Conservation (phyloP, 1,140 invertebrate species). For the Drosophila takahashii region DNA sequence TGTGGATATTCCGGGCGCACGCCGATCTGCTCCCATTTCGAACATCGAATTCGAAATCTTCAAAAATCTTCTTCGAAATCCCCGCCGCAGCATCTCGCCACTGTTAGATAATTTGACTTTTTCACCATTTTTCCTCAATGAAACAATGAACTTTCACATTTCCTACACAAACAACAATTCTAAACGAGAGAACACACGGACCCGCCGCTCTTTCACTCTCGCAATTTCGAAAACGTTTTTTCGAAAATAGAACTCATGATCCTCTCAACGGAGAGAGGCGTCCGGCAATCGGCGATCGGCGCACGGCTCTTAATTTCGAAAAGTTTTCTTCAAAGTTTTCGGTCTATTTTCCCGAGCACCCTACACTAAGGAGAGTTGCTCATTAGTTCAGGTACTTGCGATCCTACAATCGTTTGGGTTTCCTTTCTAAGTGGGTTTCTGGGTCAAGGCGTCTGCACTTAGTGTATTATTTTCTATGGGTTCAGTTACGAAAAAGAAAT, state of each 20-base stretch:
- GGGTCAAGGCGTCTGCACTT: slow-evolving; percentile 65
- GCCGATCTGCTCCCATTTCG: slow-evolving; percentile 52
- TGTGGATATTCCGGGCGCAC: slow-evolving; percentile 54
- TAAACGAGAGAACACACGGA: not conserved
- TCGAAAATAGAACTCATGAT: slow-evolving; percentile 59
- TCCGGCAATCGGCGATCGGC: slow-evolving; percentile 27
- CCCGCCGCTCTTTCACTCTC: slow-evolving; percentile 21
- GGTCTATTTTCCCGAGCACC: slow-evolving; percentile 39
- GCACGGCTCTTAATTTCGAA: slow-evolving; percentile 65
- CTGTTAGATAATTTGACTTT: slow-evolving; percentile 80
- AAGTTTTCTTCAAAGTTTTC: slow-evolving; percentile 65
- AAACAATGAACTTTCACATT: slow-evolving; percentile 84
- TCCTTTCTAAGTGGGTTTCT: slow-evolving; percentile 59
- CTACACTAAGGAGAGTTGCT: slow-evolving; percentile 43
- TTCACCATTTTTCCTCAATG: slow-evolving; percentile 79
- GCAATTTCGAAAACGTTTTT: slow-evolving; percentile 56
- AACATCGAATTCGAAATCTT: slow-evolving; percentile 46
- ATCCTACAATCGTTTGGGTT: slow-evolving; percentile 19
- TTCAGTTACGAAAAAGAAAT: slow-evolving; percentile 8
- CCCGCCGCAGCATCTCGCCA: slow-evolving; percentile 20
- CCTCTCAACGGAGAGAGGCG: slow-evolving; percentile 4
- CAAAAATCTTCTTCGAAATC: not conserved
- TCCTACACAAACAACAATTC: slow-evolving; percentile 47
- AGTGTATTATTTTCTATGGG: slow-evolving; percentile 20
- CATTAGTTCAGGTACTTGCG: slow-evolving; percentile 29